Evolutionary conservation across 2,888 invertebrate species (phyloP), one percentile per base, ranked within the genome.

Genomic region (Eilema sororculum): DNA sequence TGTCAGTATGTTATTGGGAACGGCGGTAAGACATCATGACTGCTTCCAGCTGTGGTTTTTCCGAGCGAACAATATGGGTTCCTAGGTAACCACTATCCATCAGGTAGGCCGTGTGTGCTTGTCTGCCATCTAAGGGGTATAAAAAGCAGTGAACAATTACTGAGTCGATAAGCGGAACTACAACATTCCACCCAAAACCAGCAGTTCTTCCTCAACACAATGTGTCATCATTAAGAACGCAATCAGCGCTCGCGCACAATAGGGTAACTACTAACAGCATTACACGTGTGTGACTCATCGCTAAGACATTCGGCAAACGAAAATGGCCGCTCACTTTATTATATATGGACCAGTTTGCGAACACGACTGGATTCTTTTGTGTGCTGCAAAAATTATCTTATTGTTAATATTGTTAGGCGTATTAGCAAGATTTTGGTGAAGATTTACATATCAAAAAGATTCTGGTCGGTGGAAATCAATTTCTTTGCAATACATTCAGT

Each of bases 241-340:
- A 79, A 78, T 79, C 78, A 78, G 71, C 78, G 78, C 75, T 65
- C 71, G 66, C 77, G 68, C 67, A 84, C 82, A 86, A 84, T 84
- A 82, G 79, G 78, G 81, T 82, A 79, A 80, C 79, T 22, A 57
- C 16, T 52, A 72, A 78, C 33, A 73, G 77, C 75, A 80, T 76
- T 74, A 73, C 68, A 66, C 78, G 75, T 89, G 89, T 88, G 76
- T 89, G 89, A 89, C 80, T 88, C 88, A 89, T 76, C 74, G 70
- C 73, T 72, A 83, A 78, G 79, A 81, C 75, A 84, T 86, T 84
- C 81, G 76, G 77, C 77, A 79, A 76, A 78, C 75, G 81, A 81
- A 81, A 82, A 82, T 83, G 82, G 79, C 83, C 76, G 76, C 76
- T 73, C 73, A 79, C 66, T n/a, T 28, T 76, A 79, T 81, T 76